phyloP scores from a whole-genome alignment of 2,113 vertebrate genomes.

The Aptenodytes patagonicus region DNA sequence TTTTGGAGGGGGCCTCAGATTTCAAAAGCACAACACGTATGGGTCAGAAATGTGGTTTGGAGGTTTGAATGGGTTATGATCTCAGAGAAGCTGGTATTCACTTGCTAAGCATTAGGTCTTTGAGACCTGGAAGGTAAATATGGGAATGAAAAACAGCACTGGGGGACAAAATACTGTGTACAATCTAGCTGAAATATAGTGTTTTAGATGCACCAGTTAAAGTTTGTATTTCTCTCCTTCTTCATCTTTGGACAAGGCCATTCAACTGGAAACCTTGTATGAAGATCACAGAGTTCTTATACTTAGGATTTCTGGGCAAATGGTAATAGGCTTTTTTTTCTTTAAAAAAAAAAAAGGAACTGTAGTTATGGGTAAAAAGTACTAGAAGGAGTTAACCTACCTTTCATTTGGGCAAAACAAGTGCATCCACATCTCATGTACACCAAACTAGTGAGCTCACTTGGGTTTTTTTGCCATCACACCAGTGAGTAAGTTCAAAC shows the following conservation, averaged over 20 bases:
- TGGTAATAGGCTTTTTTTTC: not conserved
- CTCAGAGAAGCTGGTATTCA: not conserved
- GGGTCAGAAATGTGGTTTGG: not conserved
- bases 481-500: not conserved
- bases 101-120: not conserved
- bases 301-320: not conserved
- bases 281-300: not conserved
- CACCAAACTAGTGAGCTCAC: not conserved
- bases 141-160: not conserved
- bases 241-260: not conserved
- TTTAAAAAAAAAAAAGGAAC: rapidly evolving
- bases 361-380: not conserved
- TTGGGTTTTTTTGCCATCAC: not conserved
- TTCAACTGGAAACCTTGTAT: not conserved
- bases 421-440: not conserved
- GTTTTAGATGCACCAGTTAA: not conserved
- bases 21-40: not conserved
- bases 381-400: not conserved
- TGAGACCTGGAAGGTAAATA: not conserved
- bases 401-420: not conserved
- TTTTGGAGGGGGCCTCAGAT: not conserved
- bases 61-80: not conserved
- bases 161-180: not conserved
- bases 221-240: not conserved
- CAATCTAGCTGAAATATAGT: not conserved